phyloP scores from a whole-genome alignment of 2,113 vertebrate genomes.

The Forbesichthys papilliferus region DNA sequence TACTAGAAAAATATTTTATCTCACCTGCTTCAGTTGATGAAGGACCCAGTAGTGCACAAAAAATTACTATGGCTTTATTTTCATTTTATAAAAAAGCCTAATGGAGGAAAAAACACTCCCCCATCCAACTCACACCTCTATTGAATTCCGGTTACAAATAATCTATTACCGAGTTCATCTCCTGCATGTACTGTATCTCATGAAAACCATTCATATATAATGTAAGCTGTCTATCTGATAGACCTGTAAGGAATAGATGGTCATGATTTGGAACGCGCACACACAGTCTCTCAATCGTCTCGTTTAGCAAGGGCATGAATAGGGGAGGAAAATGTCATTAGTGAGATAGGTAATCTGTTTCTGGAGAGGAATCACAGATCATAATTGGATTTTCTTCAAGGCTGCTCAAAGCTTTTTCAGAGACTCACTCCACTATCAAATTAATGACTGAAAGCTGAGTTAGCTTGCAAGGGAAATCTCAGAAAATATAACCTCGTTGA shows the following conservation, averaged over 20 bases:
- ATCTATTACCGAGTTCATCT: constrained; percentile 51
- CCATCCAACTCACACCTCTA: constrained; percentile 32
- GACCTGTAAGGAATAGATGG: constrained; percentile 65
- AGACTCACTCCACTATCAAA: constrained; percentile 51
- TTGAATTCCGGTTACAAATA: constrained; percentile 42
- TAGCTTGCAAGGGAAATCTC: constrained; percentile 41
- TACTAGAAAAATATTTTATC: constrained; percentile 12
- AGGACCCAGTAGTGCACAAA: constrained; percentile 33
- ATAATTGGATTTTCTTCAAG: constrained; percentile 72
- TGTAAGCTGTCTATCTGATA: constrained; percentile 62
- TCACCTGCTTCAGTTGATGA: constrained; percentile 46
- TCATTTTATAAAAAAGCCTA: constrained; percentile 33
- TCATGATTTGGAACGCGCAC: constrained; percentile 63
- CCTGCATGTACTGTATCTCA: constrained; percentile 41
- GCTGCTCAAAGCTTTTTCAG: constrained; percentile 59
- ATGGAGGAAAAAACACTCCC: constrained; percentile 13
- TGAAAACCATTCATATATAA: constrained; percentile 59
- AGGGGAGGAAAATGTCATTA: constrained; percentile 70
- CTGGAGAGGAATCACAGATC: constrained; percentile 65
- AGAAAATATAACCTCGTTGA: constrained; percentile 45
- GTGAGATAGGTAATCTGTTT: constrained; percentile 69
- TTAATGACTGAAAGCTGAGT: constrained; percentile 57
- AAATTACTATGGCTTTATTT: constrained; percentile 40
- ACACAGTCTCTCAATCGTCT: constrained; percentile 56
- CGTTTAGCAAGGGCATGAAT: constrained; percentile 65